Percentiles rank a stretch among this genome's conserved stretches.
phyloP scores from a whole-genome alignment of 2,113 vertebrate genomes.

The Tursiops truncatus region DNA sequence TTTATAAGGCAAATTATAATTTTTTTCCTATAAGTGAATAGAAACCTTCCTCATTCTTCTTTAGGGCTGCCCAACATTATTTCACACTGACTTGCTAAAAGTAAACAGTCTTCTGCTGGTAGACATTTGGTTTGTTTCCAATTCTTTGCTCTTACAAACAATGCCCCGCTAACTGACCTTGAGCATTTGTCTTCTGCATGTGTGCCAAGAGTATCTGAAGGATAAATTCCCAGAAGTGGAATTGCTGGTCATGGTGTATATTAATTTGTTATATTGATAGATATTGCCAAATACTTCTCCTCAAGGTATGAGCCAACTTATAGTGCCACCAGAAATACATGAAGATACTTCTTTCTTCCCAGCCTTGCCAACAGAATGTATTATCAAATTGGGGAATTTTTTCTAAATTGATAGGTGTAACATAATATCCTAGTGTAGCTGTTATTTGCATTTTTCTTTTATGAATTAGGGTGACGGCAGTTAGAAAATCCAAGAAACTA shows the following conservation, averaged over 20 bases:
- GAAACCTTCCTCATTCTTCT: background rate
- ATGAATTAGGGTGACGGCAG: background rate
- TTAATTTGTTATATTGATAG: background rate
- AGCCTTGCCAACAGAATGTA: background rate
- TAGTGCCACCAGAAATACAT: background rate
- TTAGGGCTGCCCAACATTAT: background rate
- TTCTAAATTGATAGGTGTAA: background rate
- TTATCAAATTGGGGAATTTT: background rate
- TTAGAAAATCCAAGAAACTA: background rate
- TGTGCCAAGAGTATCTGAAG: background rate
- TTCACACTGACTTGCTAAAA: background rate
- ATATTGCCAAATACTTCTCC: background rate
- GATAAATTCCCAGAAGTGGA: conserved; percentile 29
- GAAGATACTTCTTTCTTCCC: background rate
- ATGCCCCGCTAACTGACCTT: background rate
- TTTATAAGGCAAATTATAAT: background rate
- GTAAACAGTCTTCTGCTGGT: background rate
- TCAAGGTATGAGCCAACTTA: background rate
- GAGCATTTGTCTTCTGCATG: background rate
- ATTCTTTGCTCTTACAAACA: conserved; percentile 14
- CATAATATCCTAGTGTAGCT: background rate
- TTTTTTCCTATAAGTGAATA: background rate
- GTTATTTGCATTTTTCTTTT: background rate
- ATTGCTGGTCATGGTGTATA: background rate
- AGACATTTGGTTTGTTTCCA: conserved; percentile 28